These are phyloP conservation scores for Apogon hyalosoma DNA, from an alignment of 2,797 vertebrate species.

Conservation along the genomic window DNA sequence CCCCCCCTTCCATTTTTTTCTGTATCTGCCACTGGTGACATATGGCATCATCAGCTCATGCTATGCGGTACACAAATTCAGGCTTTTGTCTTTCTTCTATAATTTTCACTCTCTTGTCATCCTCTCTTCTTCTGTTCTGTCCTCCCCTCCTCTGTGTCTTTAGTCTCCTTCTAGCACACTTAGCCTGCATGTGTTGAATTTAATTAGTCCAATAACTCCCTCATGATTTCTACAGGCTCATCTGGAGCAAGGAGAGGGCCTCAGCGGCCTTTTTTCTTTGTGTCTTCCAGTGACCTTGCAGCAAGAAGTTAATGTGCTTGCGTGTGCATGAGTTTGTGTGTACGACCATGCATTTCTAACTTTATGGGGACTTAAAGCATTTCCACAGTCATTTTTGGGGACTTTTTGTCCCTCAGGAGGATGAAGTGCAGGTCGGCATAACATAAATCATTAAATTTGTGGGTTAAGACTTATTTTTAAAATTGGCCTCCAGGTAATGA, in stretches of 20 bases:
- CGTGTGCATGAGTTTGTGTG: background rate
- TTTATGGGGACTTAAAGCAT: background rate
- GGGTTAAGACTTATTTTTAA: too few relatives aligned
- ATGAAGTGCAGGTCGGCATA: too few relatives aligned
- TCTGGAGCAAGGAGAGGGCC: conserved; percentile 71
- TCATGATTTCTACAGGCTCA: conserved; percentile 69
- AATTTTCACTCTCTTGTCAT: background rate
- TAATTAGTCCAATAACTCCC: conserved; percentile 80
- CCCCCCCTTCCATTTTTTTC: too few relatives aligned
- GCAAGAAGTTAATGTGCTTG: conserved; percentile 40
- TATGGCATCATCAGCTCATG: too few relatives aligned
- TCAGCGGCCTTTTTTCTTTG: conserved; percentile 35
- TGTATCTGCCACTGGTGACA: too few relatives aligned
- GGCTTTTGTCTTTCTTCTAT: too few relatives aligned
- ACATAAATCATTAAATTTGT: too few relatives aligned
- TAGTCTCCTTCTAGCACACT: conserved; percentile 51
- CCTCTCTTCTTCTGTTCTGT: background rate
- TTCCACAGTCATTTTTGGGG: too few relatives aligned
- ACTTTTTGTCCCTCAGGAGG: too few relatives aligned
- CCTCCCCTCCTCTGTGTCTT: conserved; percentile 12
- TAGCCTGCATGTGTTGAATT: conserved; percentile 71
- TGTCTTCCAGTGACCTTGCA: conserved; percentile 69
- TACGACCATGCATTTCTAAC: background rate
- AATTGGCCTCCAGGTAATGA: too few relatives aligned
- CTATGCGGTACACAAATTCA: too few relatives aligned